A percentile compares a stretch with the other conserved stretches of the same genome.
Conservation (phyloP, 1,140 invertebrate species). For the Stegodyphus dumicola region DNA sequence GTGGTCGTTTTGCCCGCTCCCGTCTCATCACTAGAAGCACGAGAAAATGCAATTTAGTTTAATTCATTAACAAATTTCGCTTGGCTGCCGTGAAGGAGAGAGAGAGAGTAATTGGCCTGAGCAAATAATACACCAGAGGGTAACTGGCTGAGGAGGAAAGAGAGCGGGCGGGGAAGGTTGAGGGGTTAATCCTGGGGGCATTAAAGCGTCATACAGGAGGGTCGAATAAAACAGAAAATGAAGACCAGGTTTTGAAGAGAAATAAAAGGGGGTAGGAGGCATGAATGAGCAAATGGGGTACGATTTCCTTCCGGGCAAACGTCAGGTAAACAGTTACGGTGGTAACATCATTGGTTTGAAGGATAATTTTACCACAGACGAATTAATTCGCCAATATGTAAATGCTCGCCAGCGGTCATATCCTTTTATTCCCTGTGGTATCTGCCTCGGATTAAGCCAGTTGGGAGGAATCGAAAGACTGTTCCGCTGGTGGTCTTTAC, state of each 20-base stretch:
- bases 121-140: constrained; percentile 51
- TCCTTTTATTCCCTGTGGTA: constrained; percentile 45
- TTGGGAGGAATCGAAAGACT: neutral
- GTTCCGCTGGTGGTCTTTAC: neutral
- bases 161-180: neutral
- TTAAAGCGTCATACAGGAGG: neutral
- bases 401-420: constrained; percentile 53
- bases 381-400: constrained; percentile 60
- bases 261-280: neutral
- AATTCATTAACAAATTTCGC: constrained; percentile 61
- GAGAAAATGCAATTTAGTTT: constrained; percentile 52
- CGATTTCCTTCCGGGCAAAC: constrained; percentile 18
- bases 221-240: constrained; percentile 25
- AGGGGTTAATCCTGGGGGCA: constrained; percentile 52
- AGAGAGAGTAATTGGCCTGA: constrained; percentile 50
- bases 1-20: neutral
- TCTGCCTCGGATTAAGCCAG: neutral
- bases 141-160: constrained; percentile 3
- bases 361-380: constrained; percentile 46
- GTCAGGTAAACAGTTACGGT: constrained; percentile 44
- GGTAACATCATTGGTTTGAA: constrained; percentile 25
- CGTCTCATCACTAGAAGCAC: constrained; percentile 23
- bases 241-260: neutral
- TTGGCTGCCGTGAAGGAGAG: constrained; percentile 20
- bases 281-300: constrained; percentile 28